These are phyloP conservation scores for Holothuria leucospilota DNA, from an alignment of 53 echinoderm and acorn worm species.

Conservation along the genomic window DNA sequence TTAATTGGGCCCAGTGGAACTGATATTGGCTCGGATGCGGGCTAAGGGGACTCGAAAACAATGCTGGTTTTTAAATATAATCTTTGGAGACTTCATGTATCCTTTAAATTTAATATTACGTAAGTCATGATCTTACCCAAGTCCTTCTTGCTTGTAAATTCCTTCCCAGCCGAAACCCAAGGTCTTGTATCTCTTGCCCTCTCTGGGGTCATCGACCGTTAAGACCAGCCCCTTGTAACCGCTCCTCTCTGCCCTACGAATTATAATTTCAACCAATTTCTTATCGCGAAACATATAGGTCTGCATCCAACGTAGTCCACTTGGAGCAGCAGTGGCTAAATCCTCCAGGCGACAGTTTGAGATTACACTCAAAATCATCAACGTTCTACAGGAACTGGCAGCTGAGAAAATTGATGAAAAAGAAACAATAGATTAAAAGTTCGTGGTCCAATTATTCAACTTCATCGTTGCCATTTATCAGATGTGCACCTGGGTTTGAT, in stretches of 20 bases:
- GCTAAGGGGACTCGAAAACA: too few species aligned
- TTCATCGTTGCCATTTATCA: too few species aligned
- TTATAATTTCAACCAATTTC: conserved; percentile 49
- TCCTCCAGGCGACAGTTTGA: conserved; percentile 57
- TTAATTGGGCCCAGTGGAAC: too few species aligned
- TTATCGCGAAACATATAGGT: conserved; percentile 47
- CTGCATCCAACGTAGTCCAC: conserved; percentile 63
- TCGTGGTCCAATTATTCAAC: too few species aligned
- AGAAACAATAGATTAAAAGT: too few species aligned
- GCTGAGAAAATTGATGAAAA: conserved; percentile 6
- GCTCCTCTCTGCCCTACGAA: conserved; percentile 61
- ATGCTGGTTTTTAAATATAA: too few species aligned
- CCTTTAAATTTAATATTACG: too few species aligned
- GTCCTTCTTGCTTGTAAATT: conserved; percentile 7
- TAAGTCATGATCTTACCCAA: background rate
- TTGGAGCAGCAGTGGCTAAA: conserved; percentile 48
- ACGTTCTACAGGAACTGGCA: conserved; percentile 18
- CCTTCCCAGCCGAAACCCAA: conserved; percentile 1
- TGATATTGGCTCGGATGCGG: too few species aligned
- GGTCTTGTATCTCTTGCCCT: conserved; percentile 27
- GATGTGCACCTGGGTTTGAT: too few species aligned
- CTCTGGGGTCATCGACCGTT: conserved; percentile 58
- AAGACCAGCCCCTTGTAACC: conserved; percentile 71
- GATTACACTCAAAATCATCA: conserved; percentile 60
- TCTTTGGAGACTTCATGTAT: too few species aligned